Evolutionary conservation across 30 jellyfish, hydroid and myxozoan genomes (phyloP), one percentile per base, ranked within the genome.

Genomic region (Hydractinia symbiolongicarpus): DNA sequence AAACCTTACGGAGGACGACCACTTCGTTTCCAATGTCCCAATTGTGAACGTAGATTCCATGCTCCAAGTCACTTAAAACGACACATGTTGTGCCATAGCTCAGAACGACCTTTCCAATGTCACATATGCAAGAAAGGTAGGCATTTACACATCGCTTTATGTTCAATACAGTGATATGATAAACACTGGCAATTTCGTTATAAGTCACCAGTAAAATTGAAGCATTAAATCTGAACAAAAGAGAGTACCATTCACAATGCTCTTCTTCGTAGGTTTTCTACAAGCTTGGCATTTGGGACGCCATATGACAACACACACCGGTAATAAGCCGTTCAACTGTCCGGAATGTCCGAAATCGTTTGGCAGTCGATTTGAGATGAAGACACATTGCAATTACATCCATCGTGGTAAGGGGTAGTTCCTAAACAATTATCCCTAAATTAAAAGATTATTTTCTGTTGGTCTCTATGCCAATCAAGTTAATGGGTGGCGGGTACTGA

Each of bases 271-370:
- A 79, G 87, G 87, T 7, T 92, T 92, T 71, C 82, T 92, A 13
- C 98, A 92, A 76, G 98, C 98, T 5, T 92, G 98, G 98, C 98
- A 92, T 76, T 83, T 92, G 79, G 98, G 98, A 10, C 80, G 98
- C 19, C 98, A 92, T 84, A 86, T 92, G 98, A 92, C 98, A 19
- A 92, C 96, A 4, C 98, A 92, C 70, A 92, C 98, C 8, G 98
- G 98, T 9, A 92, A 92, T 88, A 92, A 92, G 73, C 98, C 98
- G 3, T 92, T 92, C 93, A 58, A 81, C 52, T 92, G 98, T 81
- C 81, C 81, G 55, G 96, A 92, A 61, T 92, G 98, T 79, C 82
- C 98, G 5, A 86, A 86, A 69, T 82, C 98, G 50, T 92, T 92
- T 83, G 98, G 98, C 10, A 92, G 98, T 88, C 92, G 98, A 13